phyloP scores from a whole-genome alignment of 2,888 invertebrate genomes.

The Pheosia tremula region DNA sequence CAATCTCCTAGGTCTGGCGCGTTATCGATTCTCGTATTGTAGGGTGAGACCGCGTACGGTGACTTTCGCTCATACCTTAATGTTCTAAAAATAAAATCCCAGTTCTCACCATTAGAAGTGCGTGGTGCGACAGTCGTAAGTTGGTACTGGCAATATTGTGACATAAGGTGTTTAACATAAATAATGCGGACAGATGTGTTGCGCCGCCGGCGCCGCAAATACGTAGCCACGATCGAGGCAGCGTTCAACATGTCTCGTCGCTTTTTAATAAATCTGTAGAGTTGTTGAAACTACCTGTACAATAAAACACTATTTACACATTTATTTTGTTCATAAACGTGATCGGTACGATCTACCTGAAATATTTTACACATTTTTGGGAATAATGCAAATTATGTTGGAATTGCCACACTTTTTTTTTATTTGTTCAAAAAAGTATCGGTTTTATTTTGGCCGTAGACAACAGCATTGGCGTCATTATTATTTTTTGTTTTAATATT shows the following conservation, averaged over 20 bases:
- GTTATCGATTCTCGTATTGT: too few relatives aligned
- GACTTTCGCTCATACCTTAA: background rate
- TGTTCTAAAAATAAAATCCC: conserved; percentile 69
- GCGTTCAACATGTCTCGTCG: conserved; percentile 55
- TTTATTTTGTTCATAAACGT: too few relatives aligned
- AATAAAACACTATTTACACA: background rate
- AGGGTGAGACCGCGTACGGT: background rate
- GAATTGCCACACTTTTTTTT: too few relatives aligned
- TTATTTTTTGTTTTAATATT: too few relatives aligned
- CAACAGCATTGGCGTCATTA: too few relatives aligned
- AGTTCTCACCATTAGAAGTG: conserved; percentile 39
- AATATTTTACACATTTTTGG: too few relatives aligned
- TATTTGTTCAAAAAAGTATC: too few relatives aligned
- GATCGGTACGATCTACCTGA: background rate
- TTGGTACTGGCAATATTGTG: conserved; percentile 81
- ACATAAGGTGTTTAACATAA: conserved; percentile 85
- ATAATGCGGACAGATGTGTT: conserved; percentile 83
- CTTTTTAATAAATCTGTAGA: conserved; percentile 54
- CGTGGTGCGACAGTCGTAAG: conserved; percentile 58
- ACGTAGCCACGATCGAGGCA: conserved; percentile 65
- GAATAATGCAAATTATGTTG: too few relatives aligned
- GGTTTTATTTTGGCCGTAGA: too few relatives aligned
- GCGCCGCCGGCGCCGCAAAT: conserved; percentile 79
- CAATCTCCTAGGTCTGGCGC: too few relatives aligned
- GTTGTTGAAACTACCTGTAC: conserved; percentile 39